These are phyloP conservation scores for Brachionichthys hirsutus DNA, from an alignment of 2,113 vertebrate genomes.

Conservation along the genomic window DNA sequence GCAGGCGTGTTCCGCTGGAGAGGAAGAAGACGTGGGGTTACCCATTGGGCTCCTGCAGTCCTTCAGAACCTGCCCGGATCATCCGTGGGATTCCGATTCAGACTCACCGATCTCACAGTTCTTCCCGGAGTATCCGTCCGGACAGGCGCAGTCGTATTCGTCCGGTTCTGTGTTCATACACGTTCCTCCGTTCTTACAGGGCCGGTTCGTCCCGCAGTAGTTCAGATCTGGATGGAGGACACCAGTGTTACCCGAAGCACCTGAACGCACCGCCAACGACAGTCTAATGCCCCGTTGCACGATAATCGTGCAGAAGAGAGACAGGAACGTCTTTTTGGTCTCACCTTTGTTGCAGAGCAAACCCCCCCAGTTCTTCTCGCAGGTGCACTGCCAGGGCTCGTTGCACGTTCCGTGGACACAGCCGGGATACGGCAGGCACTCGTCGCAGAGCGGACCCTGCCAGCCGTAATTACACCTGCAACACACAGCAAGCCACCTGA, in stretches of 20 bases:
- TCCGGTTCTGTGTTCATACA: slow-evolving; percentile 93
- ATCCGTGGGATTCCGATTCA: neutral
- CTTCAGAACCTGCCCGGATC: too few species aligned
- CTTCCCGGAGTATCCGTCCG: slow-evolving; percentile 89
- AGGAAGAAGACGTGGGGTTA: too few species aligned
- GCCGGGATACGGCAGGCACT: slow-evolving; percentile 91
- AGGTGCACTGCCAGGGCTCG: slow-evolving; percentile 90
- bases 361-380: slow-evolving; percentile 98
- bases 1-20: slow-evolving; percentile 87
- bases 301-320: neutral
- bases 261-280: too few species aligned
- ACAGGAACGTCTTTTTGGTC: neutral
- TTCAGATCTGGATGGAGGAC: slow-evolving; percentile 84
- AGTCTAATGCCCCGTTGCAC: too few species aligned
- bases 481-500: slow-evolving; percentile 6
- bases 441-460: slow-evolving; percentile 90
- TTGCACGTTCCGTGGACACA: slow-evolving; percentile 92
- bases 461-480: slow-evolving; percentile 93
- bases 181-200: slow-evolving; percentile 89
- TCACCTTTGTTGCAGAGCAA: slow-evolving; percentile 94
- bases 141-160: slow-evolving; percentile 89
- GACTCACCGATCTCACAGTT: slow-evolving; percentile 91
- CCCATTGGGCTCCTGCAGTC: neutral
- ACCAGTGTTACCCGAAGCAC: neutral
- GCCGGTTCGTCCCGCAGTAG: slow-evolving; percentile 93